A percentile compares a stretch with the other conserved stretches of the same genome.
phyloP scores from a whole-genome alignment of 2,113 vertebrate species.

The Gadus chalcogrammus region DNA sequence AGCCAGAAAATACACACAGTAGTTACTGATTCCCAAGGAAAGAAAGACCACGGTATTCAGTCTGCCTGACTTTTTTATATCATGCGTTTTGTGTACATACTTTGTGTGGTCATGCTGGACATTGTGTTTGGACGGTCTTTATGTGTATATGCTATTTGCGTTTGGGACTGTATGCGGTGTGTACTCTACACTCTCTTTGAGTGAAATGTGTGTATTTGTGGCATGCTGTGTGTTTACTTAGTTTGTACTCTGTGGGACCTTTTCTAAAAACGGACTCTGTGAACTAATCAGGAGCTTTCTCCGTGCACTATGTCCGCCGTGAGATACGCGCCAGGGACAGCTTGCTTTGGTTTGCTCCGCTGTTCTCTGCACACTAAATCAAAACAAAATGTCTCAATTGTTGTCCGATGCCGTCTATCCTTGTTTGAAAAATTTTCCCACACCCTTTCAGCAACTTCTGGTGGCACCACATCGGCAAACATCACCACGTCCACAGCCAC shows the following conservation, averaged over 20 bases:
- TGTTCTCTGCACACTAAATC: not conserved
- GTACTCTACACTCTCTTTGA: too few species aligned
- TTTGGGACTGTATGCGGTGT: not conserved
- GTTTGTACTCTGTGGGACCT: not conserved
- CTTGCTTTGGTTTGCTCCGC: not conserved
- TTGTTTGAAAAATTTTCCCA: not conserved
- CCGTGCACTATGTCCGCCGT: not conserved
- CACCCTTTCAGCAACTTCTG: not conserved
- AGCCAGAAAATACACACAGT: too few species aligned
- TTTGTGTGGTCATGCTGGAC: too few species aligned
- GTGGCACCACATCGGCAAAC: not conserved
- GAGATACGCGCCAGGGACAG: not conserved
- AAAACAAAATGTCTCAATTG: conserved; percentile 3
- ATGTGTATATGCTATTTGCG: too few species aligned
- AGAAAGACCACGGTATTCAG: too few species aligned
- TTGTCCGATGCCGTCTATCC: not conserved
- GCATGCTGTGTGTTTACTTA: not conserved
- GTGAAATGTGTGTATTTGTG: too few species aligned
- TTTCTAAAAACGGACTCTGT: not conserved
- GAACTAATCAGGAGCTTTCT: not conserved
- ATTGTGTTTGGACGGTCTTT: too few species aligned
- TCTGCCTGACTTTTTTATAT: too few species aligned
- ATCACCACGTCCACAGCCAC: too few species aligned
- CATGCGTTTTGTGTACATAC: too few species aligned
- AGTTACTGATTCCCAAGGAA: too few species aligned